Conservation (phyloP, 35 echinoderm and acorn worm genomes). For the Hemicentrotus pulcherrimus region DNA sequence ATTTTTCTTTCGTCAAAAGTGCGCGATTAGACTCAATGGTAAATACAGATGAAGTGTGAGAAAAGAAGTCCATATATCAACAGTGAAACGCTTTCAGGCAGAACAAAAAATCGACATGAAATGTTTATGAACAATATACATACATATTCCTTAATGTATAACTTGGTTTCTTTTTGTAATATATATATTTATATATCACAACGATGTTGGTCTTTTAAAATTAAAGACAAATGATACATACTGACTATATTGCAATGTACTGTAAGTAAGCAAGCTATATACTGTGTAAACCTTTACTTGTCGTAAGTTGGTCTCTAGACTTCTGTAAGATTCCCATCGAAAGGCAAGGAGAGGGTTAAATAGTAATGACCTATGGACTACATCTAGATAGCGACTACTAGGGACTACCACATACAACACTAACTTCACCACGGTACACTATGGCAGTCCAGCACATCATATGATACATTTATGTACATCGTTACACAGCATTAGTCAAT, state of each 20-base stretch:
- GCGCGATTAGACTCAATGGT: background rate
- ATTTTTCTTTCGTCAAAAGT: slow-evolving; percentile 5
- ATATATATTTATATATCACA: background rate
- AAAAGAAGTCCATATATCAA: background rate
- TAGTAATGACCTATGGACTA: background rate
- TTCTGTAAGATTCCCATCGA: background rate
- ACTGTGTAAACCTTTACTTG: background rate
- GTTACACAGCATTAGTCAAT: background rate
- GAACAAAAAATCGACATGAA: background rate
- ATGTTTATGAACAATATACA: background rate
- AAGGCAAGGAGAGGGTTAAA: background rate
- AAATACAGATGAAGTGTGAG: background rate
- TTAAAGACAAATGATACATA: background rate
- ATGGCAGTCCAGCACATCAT: slow-evolving; percentile 15
- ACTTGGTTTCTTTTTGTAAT: background rate
- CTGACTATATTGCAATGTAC: background rate
- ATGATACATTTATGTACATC: slow-evolving; percentile 17
- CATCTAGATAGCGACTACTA: background rate
- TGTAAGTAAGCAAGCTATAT: background rate
- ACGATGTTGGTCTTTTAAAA: background rate
- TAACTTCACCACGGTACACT: background rate
- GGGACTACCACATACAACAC: background rate
- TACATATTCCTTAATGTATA: background rate
- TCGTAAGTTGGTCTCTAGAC: background rate
- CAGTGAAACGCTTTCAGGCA: background rate